These are phyloP conservation scores for Alosa alosa DNA, from an alignment of 2,113 vertebrate species.

Conservation along the genomic window DNA sequence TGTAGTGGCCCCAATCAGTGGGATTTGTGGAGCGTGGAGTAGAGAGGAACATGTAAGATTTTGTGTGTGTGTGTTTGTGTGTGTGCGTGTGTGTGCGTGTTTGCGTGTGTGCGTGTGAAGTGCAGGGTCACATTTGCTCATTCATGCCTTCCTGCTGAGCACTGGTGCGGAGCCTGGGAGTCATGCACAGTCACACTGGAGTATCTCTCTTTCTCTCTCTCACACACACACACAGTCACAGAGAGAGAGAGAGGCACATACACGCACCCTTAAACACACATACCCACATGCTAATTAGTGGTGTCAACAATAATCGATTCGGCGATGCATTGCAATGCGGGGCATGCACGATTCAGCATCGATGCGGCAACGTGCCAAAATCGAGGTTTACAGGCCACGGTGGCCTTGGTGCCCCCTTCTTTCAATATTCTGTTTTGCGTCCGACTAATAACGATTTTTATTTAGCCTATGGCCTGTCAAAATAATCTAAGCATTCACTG, in stretches of 20 bases:
- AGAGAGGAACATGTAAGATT: not conserved
- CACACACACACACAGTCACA: constrained; percentile 8
- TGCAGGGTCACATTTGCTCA: constrained; percentile 9
- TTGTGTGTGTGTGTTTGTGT: not conserved
- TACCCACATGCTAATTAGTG: not conserved
- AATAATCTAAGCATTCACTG: too few relatives aligned
- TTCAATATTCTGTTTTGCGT: too few relatives aligned
- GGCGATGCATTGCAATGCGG: too few relatives aligned
- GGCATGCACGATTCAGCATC: too few relatives aligned
- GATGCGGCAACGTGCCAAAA: too few relatives aligned
- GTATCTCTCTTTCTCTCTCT: not conserved
- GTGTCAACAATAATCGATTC: too few relatives aligned
- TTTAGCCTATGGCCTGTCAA: too few relatives aligned
- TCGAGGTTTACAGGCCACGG: too few relatives aligned
- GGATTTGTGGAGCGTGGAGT: not conserved
- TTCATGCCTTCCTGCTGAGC: constrained; percentile 9
- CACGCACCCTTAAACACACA: not conserved
- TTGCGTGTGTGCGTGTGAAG: not conserved
- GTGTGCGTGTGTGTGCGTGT: not conserved
- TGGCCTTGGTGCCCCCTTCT: too few relatives aligned
- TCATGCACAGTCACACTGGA: not conserved
- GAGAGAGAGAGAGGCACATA: not conserved
- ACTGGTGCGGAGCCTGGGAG: not conserved
- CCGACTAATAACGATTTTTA: too few relatives aligned
- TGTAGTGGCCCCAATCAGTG: constrained; percentile 9